Base-by-base conservation (phyloP, 1,140 invertebrate genomes). In the Nixonia krombeini region DNA sequence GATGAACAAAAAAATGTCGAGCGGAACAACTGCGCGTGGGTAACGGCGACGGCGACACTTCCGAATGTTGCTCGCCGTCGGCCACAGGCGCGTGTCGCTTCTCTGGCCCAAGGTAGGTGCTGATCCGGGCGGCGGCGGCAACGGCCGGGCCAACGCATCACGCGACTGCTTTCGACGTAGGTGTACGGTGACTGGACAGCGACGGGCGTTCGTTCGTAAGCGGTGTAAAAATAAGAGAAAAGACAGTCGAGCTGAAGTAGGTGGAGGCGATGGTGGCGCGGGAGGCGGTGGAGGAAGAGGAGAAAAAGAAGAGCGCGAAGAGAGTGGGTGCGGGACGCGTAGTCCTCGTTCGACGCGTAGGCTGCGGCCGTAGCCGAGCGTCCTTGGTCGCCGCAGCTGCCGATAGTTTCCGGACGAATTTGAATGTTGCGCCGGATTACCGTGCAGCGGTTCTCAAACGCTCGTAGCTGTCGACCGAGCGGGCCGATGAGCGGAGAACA, bases 381-480 rank as follows among this genome's bases (percentile, higher is more conserved):
- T 78, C 76, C 77, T 78, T 79, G 77, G 71, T 66, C 59, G 12
- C 10, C 8, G 29, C 29, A 49, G 40, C 49, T 53, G 68, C 70
- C 69, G 73, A 79, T 79, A 74, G 73, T 78, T 79, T 79, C 75
- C 76, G 71, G 71, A 79, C 73, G 72, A 76, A 79, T 79, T 79
- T 79, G 74, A 79, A 79, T 79, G 76, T 61, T 74, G 70, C 63
- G 63, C 61, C 66, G 51, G 45, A 55, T 40, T 44, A 55, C 31
- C n/a, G 55, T n/a, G n/a, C 63, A 65, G 67, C 25, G 63, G 40
- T 18, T 51, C 59, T 69, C 58, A 58, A 44, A 31, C 47, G 21
- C 21, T 6, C 6, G 2, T 21, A 29, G 31, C 52, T 6, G 42
- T 52, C 9, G 29, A 2, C 2, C 8, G 21, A 35, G 35, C 16